Base-by-base conservation (phyloP, 2,888 invertebrate genomes). In the Caradrina kadenii region DNA sequence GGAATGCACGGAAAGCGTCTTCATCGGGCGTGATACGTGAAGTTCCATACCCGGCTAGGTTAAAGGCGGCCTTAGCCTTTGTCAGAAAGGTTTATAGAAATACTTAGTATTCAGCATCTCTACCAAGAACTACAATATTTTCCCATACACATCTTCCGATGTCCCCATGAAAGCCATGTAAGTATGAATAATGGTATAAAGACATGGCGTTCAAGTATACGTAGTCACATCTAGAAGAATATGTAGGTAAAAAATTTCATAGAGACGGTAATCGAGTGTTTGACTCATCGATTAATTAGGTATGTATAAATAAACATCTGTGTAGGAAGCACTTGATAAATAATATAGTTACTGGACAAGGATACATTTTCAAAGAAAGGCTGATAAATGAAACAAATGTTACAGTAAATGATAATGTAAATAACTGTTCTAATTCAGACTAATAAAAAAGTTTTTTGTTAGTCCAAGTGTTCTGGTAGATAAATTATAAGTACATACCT, bases 301-400 rank as follows among this genome's bases (percentile, higher is more conserved):
- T 45, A 45, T 17, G 17, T 17, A 63, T 26, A 17, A n/a, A 53
- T 31, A 63, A 54, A 61, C 61, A 53, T 39, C 63, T 45, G 11
- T 59, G 19, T 22, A 19, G 39, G 49, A 35, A 55, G n/a, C 42
- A 52, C 11, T 22, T 66, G 7, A 54, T 53, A 54, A 66, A 35
- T 39, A 31, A 69, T 55, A 42, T 42, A 13, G 39, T 4, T 45
- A 48, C 39, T 68, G 54, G 63, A 26, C 56, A 68, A 77, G 63
- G 63, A 59, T 75, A 81, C 72, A 69, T 81, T 83, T 82, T 81
- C 71, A 87, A 88, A 82, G 88, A 89, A 91, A 91, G 89, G 90
- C 91, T 92, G 92, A 90, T 85, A 87, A 86, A 85, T 83, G 79
- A 86, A 84, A 85, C 67, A 87, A 62, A 85, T 86, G 83, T 89